Base-by-base conservation (phyloP, 1,140 invertebrate genomes). In the Frieseomelitta varia region DNA sequence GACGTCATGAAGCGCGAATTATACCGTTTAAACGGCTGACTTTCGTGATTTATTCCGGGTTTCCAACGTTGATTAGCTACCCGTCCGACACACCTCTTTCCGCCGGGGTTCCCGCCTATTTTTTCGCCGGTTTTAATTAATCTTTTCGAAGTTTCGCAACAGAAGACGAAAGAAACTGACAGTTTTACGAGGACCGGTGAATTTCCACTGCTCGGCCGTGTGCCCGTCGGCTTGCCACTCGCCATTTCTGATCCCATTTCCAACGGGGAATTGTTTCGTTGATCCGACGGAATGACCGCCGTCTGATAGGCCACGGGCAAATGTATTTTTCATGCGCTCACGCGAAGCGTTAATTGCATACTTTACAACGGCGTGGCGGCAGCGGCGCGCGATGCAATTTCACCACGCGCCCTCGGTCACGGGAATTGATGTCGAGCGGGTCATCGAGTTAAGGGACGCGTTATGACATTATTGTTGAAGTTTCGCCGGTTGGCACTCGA, bases 341-440 rank as follows among this genome's bases (percentile, higher is more conserved):
- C 53, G 34, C 51, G 19, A 51, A 82, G 63, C 87, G 85, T 90
- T 91, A 90, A 91, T 91, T 89, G 86, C 78, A 74, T 83, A 80
- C 81, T 90, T 91, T 89, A 84, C 85, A 79, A 83, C 27, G 4
- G n/a, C 61, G n/a, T 15, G 15, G 15, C 27, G n/a, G 58, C 24
- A 12, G 58, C 58, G 24, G 24, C 58, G 58, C 17, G 69, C 58
- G 74, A 77, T 71, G 67, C 53, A 78, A 61, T 73, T 80, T 79
- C 79, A 55, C 12, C 53, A 30, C 69, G 53, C n/a, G 56, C 34
- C 69, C 74, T 55, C 53, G 21, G 15, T 73, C 72, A 34, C 47
- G 34, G n/a, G 75, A 85, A 88, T 85, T 79, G 78, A 53, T 72
- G 74, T 71, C 83, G 74, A 81, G 85, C 69, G 81, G 73, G 71